Evolutionary conservation across 2,888 invertebrate species (phyloP), one percentile per base, ranked within the genome.

Genomic region (Itoplectis maculator): DNA sequence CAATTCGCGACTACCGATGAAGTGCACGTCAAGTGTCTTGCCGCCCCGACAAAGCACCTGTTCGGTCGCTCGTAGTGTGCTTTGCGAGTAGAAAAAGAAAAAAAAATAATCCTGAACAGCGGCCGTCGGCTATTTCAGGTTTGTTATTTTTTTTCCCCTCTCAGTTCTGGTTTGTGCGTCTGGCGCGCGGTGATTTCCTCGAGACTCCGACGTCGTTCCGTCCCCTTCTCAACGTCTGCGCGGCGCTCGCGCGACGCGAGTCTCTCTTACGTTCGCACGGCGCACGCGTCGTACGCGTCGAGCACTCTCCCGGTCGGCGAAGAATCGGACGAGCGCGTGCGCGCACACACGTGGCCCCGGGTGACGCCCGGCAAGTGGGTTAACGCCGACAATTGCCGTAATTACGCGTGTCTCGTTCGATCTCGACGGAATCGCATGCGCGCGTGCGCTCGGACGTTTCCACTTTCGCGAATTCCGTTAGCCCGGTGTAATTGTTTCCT

Each of bases 301-400:
- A n/a, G 2, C 29, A 3, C 29, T 29, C 29, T 56, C 56, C 42
- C 45, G n/a, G 61, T 59, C 35, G 61, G 35, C 40, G 59, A 68
- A 61, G 72, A 70, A 69, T 42, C 29, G 54, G n/a, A 63, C 51
- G 74, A 74, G 63, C 3, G 29, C 29, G 29, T 29, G 72, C 81
- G 81, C 40, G 80, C 79, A 86, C 88, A 82, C 88, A 82, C 81
- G 86, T 84, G 83, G n/a, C 76, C 79, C 54, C 59, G 74, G 87
- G 89, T 88, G 88, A 90, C 90, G 90, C 89, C 89, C 85, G 65
- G 70, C 88, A 90, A 90, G 87, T 89, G 90, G 89, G 89, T 90
- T 90, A 90, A 90, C 89, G 85, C 88, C 87, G 86, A 89, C 88
- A 88, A 90, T 89, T 90, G 29, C 5, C 29, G 85, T 88, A 88